Conservation (phyloP, 2,113 vertebrate genomes). For the Leucopsar rothschildi region DNA sequence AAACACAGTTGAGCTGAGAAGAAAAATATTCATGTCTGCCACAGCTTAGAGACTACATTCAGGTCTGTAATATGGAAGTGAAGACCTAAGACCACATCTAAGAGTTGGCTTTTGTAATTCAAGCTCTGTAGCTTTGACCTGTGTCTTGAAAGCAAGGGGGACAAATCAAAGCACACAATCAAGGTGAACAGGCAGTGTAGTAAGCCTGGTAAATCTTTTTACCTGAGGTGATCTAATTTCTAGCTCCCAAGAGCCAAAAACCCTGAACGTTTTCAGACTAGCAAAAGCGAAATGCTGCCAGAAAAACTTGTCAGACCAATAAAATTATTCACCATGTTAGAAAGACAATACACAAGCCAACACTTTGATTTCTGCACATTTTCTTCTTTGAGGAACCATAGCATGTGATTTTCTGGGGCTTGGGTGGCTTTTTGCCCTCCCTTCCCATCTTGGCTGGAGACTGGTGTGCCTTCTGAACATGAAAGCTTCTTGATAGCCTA, state of each 20-base stretch:
- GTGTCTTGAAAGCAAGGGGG: background rate
- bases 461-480: background rate
- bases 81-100: background rate
- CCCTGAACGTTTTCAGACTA: background rate
- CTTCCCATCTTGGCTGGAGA: background rate
- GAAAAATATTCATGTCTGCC: background rate
- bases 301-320: background rate
- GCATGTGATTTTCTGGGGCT: background rate
- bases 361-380: background rate
- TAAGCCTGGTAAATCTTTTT: background rate
- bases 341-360: background rate
- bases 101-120: background rate
- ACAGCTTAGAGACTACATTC: background rate
- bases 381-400: background rate
- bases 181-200: background rate
- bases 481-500: background rate
- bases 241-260: background rate
- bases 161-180: background rate
- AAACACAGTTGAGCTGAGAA: background rate
- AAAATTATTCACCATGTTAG: background rate
- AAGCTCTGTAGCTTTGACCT: background rate
- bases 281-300: background rate
- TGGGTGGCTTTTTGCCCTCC: background rate
- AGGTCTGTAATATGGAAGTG: background rate
- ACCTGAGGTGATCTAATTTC: background rate